Evolutionary conservation across 2,888 invertebrate genomes (phyloP).

Genomic region (Augochlorella aurata): DNA sequence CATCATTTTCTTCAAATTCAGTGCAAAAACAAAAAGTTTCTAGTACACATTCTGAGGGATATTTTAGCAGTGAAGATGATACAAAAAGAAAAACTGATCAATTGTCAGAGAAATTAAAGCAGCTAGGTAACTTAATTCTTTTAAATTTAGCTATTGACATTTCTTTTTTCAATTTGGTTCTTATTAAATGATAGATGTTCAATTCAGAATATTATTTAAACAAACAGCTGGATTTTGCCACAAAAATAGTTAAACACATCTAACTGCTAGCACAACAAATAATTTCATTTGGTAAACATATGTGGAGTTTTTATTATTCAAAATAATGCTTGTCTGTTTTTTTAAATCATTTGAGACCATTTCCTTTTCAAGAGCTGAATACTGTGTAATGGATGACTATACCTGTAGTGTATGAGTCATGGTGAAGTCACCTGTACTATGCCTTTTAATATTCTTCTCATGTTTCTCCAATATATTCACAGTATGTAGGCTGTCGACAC

Average conservation of each 20-base stretch:
- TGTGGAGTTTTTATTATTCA: slow-evolving; percentile 6
- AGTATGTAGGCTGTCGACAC: slow-evolving; percentile 48
- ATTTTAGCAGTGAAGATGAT: slow-evolving; percentile 82
- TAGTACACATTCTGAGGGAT: slow-evolving; percentile 80
- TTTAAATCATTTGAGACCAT: slow-evolving; percentile 19
- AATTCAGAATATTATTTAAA: neutral
- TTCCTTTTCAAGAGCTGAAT: slow-evolving; percentile 39
- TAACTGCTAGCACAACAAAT: neutral
- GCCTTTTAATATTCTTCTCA: slow-evolving; percentile 75
- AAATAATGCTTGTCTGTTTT: slow-evolving; percentile 25
- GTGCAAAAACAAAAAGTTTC: slow-evolving; percentile 73
- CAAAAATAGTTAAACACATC: neutral
- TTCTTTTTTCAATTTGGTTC: neutral
- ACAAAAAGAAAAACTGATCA: slow-evolving; percentile 73
- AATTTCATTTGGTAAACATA: neutral
- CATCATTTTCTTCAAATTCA: slow-evolving; percentile 66
- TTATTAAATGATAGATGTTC: neutral
- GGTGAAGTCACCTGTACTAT: slow-evolving; percentile 73
- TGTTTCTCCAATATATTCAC: slow-evolving; percentile 48
- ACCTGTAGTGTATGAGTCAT: slow-evolving; percentile 71
- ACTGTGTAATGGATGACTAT: slow-evolving; percentile 46
- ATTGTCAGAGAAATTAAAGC: slow-evolving; percentile 73
- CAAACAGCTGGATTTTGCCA: neutral
- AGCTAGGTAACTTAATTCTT: slow-evolving; percentile 66
- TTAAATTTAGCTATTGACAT: neutral